These are phyloP conservation scores for Notothenia rossii DNA, from an alignment of 2,113 vertebrate species.

Conservation along the genomic window DNA sequence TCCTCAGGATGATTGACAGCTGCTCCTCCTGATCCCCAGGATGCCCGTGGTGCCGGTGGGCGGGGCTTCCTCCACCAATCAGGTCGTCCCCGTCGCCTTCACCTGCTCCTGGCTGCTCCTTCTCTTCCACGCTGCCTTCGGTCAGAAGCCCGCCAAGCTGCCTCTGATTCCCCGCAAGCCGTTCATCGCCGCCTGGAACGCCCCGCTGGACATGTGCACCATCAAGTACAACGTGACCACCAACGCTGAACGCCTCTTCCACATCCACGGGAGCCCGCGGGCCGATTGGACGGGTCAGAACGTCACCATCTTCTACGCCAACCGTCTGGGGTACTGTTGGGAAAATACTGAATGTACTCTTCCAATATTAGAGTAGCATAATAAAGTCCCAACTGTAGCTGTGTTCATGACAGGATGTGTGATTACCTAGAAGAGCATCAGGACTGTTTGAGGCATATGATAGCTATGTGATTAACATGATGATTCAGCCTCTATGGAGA, in stretches of 20 bases:
- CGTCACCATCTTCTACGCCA: constrained; percentile 89
- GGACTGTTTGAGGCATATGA: too few species aligned
- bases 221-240: constrained; percentile 81
- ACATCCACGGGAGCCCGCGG: constrained; percentile 83
- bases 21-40: constrained; percentile 64
- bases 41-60: constrained; percentile 77
- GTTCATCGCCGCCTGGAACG: constrained; percentile 88
- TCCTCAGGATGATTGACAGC: constrained; percentile 78
- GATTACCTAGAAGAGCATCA: too few species aligned
- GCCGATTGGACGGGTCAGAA: constrained; percentile 86
- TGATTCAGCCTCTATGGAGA: too few species aligned
- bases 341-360: too few species aligned
- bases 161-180: constrained; percentile 84
- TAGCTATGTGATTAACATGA: too few species aligned
- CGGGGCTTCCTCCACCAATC: constrained; percentile 74
- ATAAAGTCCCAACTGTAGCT: too few species aligned
- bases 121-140: constrained; percentile 72
- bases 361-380: too few species aligned
- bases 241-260: constrained; percentile 84
- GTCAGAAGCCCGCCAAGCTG: constrained; percentile 83
- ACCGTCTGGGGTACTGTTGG: constrained; percentile 77
- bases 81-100: constrained; percentile 69
- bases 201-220: constrained; percentile 83
- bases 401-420: too few species aligned
- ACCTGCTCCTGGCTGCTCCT: constrained; percentile 73